Percentiles rank a stretch among this genome's conserved stretches.
Conservation (phyloP, 2,113 vertebrate species). For the Neolamprologus tretocephalus region DNA sequence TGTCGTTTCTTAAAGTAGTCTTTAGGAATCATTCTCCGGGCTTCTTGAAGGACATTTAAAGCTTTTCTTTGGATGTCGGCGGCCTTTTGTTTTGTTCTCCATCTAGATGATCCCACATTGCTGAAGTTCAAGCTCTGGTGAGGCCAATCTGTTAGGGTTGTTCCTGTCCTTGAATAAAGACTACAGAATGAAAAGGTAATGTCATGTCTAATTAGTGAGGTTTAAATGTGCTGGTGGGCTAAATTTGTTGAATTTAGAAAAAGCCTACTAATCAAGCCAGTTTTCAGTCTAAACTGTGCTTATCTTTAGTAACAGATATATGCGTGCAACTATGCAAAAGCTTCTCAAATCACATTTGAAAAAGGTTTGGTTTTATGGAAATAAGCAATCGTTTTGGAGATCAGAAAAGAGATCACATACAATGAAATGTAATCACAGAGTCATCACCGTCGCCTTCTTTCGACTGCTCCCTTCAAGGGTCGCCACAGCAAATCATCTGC, state of each 20-base stretch:
- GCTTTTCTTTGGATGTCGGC: rapidly evolving
- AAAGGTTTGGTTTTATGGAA: background rate
- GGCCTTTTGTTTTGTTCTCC: background rate
- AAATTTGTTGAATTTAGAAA: background rate
- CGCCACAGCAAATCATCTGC: background rate
- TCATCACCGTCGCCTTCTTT: background rate
- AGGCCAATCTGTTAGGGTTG: background rate
- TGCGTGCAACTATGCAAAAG: background rate
- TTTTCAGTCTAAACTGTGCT: background rate
- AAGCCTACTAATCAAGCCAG: background rate
- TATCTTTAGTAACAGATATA: background rate
- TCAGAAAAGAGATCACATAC: background rate
- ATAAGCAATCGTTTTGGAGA: too few species aligned
- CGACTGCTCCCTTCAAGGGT: too few species aligned
- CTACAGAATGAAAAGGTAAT: background rate
- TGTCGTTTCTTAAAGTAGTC: rapidly evolving
- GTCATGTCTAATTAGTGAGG: background rate
- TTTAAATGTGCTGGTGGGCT: background rate
- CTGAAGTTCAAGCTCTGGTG: background rate
- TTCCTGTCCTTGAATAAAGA: background rate
- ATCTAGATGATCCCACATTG: background rate
- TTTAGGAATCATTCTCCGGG: rapidly evolving
- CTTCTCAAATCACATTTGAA: background rate
- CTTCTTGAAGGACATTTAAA: background rate
- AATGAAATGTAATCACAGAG: background rate